A percentile compares a stretch with the other conserved stretches of the same genome.
These are phyloP conservation scores for Opisthocomus hoazin DNA, from an alignment of 2,113 vertebrate genomes.

Conservation along the genomic window DNA sequence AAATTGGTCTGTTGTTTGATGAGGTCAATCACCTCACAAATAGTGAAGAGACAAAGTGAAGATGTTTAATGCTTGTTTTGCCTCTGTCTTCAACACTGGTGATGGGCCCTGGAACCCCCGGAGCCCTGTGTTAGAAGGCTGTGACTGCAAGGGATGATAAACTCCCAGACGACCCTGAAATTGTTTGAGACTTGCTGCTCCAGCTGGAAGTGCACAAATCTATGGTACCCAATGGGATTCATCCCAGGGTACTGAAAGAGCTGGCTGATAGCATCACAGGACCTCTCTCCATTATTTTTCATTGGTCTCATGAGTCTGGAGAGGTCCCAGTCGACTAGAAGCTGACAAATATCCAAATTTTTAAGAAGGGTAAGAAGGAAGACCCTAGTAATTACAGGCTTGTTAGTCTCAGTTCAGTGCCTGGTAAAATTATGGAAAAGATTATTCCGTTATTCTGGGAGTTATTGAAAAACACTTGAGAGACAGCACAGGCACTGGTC, in stretches of 20 bases:
- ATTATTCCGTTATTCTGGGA: not conserved
- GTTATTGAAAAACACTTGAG: not conserved
- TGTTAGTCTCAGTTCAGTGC: not conserved
- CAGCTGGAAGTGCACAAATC: not conserved
- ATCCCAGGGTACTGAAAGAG: not conserved
- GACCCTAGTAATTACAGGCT: not conserved
- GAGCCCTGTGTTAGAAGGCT: not conserved
- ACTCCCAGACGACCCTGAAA: not conserved
- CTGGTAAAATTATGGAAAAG: not conserved
- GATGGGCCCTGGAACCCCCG: not conserved
- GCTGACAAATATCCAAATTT: not conserved
- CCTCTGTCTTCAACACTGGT: not conserved
- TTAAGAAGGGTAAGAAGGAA: not conserved
- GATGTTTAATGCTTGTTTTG: rapidly evolving
- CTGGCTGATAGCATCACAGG: no score
- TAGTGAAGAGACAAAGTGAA: not conserved
- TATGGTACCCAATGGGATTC: not conserved
- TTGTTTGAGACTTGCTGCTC: not conserved
- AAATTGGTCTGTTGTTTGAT: not conserved
- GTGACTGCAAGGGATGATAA: not conserved
- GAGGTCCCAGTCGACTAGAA: not conserved
- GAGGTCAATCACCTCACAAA: not conserved
- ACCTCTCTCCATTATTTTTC: no score
- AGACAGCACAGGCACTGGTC: not conserved
- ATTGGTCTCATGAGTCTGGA: not conserved